Conservation (phyloP, 2,113 vertebrate species). For the Oryzias woworae region DNA sequence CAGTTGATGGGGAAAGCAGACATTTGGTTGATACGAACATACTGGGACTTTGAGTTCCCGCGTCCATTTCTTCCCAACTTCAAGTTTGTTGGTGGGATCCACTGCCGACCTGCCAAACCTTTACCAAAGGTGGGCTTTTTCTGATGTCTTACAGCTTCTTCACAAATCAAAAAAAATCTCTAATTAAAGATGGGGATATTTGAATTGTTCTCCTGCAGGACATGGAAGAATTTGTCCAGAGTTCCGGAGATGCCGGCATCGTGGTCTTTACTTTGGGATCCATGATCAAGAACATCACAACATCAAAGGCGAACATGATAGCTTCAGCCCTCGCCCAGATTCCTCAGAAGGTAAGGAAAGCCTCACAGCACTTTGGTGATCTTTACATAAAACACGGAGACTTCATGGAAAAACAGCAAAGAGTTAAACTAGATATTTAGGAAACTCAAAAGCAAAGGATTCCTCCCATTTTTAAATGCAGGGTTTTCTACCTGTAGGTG, state of each 20-base stretch:
- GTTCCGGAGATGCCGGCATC: slow-evolving; percentile 84
- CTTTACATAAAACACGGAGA: no score
- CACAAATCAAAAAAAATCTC: not conserved
- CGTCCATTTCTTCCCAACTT: slow-evolving; percentile 89
- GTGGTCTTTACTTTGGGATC: slow-evolving; percentile 88
- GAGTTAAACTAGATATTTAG: no score
- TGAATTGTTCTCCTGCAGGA: slow-evolving; percentile 70
- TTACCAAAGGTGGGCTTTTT: slow-evolving; percentile 66
- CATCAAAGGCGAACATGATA: slow-evolving; percentile 81
- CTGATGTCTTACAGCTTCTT: not conserved
- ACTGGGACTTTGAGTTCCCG: slow-evolving; percentile 93
- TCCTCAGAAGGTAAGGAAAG: slow-evolving; percentile 84
- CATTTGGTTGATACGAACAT: slow-evolving; percentile 89
- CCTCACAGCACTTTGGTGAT: no score
- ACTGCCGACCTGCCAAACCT: slow-evolving; percentile 87
- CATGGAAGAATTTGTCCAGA: slow-evolving; percentile 89
- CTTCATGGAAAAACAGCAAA: no score
- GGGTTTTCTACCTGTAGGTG: slow-evolving; percentile 69
- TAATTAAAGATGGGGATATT: no score
- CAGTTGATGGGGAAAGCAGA: slow-evolving; percentile 86
- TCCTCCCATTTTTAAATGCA: no score
- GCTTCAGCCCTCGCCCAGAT: slow-evolving; percentile 85
- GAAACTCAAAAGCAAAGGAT: no score
- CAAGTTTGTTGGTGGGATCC: slow-evolving; percentile 88
- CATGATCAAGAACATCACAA: slow-evolving; percentile 80